Evolutionary conservation across 2,113 vertebrate species (phyloP), one percentile per base, ranked within the genome.

Genomic region (Sebastes schlegelii): DNA sequence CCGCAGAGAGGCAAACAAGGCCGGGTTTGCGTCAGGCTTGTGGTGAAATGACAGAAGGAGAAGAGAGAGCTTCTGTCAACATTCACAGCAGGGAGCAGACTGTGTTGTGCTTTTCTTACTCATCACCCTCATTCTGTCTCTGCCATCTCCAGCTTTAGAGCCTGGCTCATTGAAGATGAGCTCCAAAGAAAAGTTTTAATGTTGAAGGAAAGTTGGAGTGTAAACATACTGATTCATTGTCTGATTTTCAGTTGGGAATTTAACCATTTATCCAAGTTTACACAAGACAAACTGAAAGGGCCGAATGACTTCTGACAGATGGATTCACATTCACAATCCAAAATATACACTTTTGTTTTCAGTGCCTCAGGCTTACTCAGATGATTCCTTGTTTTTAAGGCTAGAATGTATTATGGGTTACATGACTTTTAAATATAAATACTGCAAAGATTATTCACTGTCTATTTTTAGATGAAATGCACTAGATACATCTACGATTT

Each of bases 31-130:
- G 55, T 88, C 88, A 87, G 73, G 66, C 75, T 69, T 55, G 77
- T 48, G 74, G 74, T 69, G 70, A 67, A 51, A 57, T 84, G 89
- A 87, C 79, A 79, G 77, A 68, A 83, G 51, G 79, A 72, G 51
- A 68, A 55, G 82, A 80, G 66, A 84, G 74, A 70, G 72, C 71
- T 58, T 92, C 87, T 92, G 90, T 92, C 84, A 85, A 67, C 82
- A 57, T 26, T 66, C 77, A n/a, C 80, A 87, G 83, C 79, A 51
- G 88, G 76, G n/a, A 69, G 74, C 40, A 46, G 49, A 14, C 42
- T 26, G 57, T 17, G 19, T 72, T 14, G 78, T 48, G 77, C 79
- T 82, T 58, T 54, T 86, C 82, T 57, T 69, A 75, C 76, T 90
- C 88, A 80, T 86, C 81, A 54, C 49, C 55, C 72, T 79, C 80